A percentile compares a stretch with the other conserved stretches of the same genome.
Evolutionary conservation across 2,797 vertebrate genomes (phyloP).

Genomic region (Austrolebias charrua): DNA sequence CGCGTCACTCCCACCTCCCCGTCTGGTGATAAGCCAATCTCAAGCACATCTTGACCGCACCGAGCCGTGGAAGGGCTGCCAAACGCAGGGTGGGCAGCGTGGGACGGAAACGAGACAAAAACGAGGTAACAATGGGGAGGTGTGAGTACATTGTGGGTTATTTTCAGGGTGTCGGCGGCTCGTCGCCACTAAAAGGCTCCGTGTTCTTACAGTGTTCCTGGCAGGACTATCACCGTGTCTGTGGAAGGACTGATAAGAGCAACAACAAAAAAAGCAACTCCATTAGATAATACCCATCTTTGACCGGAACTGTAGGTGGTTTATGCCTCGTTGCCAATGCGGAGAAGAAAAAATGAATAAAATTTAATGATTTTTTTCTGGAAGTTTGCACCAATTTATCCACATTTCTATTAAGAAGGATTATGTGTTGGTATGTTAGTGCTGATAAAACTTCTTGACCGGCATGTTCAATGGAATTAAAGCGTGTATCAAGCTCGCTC

Average conservation of each 20-base stretch:
- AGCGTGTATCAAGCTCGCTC: conserved; percentile 24
- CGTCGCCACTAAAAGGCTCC: conserved; percentile 59
- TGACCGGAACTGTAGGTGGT: conserved; percentile 41
- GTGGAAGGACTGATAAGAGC: conserved; percentile 62
- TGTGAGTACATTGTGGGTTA: conserved; percentile 41
- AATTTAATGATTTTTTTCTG: conserved; percentile 49
- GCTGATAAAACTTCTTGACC: conserved; percentile 59
- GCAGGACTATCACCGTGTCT: conserved; percentile 59
- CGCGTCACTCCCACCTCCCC: conserved; percentile 22
- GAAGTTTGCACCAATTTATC: conserved; percentile 42
- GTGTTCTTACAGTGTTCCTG: conserved; percentile 64
- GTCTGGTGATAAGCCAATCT: conserved; percentile 62
- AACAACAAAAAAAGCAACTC: conserved; percentile 38
- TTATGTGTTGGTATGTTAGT: conserved; percentile 54
- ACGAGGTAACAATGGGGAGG: conserved; percentile 45
- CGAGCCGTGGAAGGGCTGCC: conserved; percentile 24
- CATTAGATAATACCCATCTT: conserved; percentile 62
- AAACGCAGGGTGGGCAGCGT: conserved; percentile 29
- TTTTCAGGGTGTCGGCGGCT: conserved; percentile 39
- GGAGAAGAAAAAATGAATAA: conserved; percentile 40
- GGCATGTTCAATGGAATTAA: conserved; percentile 56
- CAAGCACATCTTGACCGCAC: conserved; percentile 62
- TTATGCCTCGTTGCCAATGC: background rate
- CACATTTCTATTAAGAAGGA: conserved; percentile 66
- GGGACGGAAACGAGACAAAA: conserved; percentile 31